phyloP scores from a whole-genome alignment of 2,888 invertebrate species.

The Pasiphila rectangulata region DNA sequence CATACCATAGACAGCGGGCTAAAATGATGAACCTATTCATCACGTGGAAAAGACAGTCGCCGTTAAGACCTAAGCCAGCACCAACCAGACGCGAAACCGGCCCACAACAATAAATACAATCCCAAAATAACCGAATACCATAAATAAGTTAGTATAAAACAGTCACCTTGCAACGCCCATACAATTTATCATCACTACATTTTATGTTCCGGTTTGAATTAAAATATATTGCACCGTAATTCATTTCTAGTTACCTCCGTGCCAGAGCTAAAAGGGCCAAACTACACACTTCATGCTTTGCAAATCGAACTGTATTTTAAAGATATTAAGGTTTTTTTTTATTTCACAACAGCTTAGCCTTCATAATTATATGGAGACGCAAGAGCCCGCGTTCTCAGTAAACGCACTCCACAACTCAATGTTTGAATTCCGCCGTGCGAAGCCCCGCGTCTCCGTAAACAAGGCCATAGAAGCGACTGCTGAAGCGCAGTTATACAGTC shows the following conservation, averaged over 20 bases:
- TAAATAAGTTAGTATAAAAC: constrained; percentile 39
- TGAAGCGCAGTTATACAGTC: constrained; percentile 4
- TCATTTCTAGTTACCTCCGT: constrained; percentile 48
- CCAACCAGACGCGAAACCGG: not conserved
- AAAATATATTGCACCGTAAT: constrained; percentile 66
- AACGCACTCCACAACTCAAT: too few relatives aligned
- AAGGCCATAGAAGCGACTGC: not conserved
- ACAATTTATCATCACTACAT: constrained; percentile 25
- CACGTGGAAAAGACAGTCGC: not conserved
- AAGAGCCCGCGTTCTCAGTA: too few relatives aligned
- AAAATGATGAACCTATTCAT: too few relatives aligned
- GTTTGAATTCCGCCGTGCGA: too few relatives aligned
- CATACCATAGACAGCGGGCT: too few relatives aligned
- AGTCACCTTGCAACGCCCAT: constrained; percentile 69
- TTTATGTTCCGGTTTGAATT: constrained; percentile 41
- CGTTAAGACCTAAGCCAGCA: constrained; percentile 29
- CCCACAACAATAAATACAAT: constrained; percentile 23
- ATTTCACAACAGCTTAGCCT: not conserved
- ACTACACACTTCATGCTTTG: not conserved
- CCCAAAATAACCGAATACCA: constrained; percentile 44
- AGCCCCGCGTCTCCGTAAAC: too few relatives aligned
- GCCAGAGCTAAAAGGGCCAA: constrained; percentile 44
- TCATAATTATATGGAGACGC: too few relatives aligned
- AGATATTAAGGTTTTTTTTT: not conserved
- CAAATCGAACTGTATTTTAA: not conserved